Base-by-base conservation (phyloP, 2,113 vertebrate species). In the Drymodes brunneopygia region DNA sequence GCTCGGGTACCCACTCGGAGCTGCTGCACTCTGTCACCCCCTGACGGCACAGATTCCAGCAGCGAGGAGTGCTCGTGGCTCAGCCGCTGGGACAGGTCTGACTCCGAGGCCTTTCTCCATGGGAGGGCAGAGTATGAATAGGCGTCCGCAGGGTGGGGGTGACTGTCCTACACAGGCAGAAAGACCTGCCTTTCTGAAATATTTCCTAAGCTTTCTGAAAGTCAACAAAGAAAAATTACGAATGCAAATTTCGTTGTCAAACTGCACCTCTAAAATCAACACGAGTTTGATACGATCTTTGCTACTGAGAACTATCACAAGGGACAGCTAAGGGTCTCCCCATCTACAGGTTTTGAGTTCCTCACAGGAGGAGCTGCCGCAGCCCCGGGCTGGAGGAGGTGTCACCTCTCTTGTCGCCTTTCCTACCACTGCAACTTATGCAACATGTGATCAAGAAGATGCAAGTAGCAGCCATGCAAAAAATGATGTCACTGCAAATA, bases 11-110 rank as follows among this genome's bases (percentile, higher is more conserved):
- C 5, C 35, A 3, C 25, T 10, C 6, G 5, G 50, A 6, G 12
- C 21, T 2, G 1, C 2, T 6, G 54, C 40, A 4, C 13, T 11
- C 42, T 6, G 24, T 20, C n/a, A 6, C 21, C 44, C 31, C 15
- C 35, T 44, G 45, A 3, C 1, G 28, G 22, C 75, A 22, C 10
- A 3, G 8, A 36, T n/a, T 15, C 25, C 19, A 29, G 29, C 22
- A 6, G 9, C 1, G 57, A 27, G 36, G 23, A 33, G 15, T 5
- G 10, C 4, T 16, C 1, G 0, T 23, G 44, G 11, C 20, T 25
- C 0, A 2, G 23, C 7, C 4, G 1, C 1, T 9, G 27, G 3
- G 16, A 23, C 16, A 8, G 35, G 7, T 11, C 42, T 21, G 8
- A n/a, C 45, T 74, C 10, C 6, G 4, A 11, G 2, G 57, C 65